Evolutionary conservation across 2,888 invertebrate species (phyloP).

Genomic region (Pyrgus malvae): DNA sequence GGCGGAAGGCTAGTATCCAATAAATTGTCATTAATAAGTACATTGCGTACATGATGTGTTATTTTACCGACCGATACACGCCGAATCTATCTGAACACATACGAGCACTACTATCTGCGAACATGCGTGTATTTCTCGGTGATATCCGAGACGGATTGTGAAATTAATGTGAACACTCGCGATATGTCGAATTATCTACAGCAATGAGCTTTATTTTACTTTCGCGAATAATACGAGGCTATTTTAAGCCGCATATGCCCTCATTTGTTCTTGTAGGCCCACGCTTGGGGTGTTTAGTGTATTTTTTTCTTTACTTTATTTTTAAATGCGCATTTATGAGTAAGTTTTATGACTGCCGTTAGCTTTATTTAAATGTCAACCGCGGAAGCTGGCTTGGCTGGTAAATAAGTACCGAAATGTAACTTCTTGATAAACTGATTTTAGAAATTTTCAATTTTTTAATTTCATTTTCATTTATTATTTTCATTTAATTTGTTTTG

Average conservation of each 20-base stretch:
- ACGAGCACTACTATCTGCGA: neutral
- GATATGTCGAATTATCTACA: slow-evolving; percentile 23
- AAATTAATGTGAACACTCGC: slow-evolving; percentile 25
- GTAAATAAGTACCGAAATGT: too few species aligned
- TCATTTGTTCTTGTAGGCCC: slow-evolving; percentile 8
- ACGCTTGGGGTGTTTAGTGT: neutral
- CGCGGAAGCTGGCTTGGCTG: neutral
- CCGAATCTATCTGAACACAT: neutral
- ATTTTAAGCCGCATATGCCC: slow-evolving; percentile 7
- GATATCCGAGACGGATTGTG: slow-evolving; percentile 24
- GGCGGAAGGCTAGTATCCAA: too few species aligned
- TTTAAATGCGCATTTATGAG: slow-evolving; percentile 15
- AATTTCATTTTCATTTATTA: too few species aligned
- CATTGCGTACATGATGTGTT: too few species aligned
- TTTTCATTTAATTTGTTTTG: too few species aligned
- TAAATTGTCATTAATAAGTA: too few species aligned
- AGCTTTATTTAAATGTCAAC: slow-evolving; percentile 6
- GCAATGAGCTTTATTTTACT: slow-evolving; percentile 22
- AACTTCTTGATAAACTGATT: too few species aligned
- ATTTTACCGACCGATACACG: too few species aligned
- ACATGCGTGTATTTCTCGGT: slow-evolving; percentile 13
- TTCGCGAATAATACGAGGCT: slow-evolving; percentile 14
- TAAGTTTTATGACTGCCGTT: slow-evolving; percentile 12
- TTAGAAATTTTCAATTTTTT: too few species aligned
- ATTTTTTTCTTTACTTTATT: slow-evolving; percentile 1